Evolutionary conservation across 1,140 invertebrate species (phyloP), one percentile per base, ranked within the genome.

Genomic region (Drosophila varians): DNA sequence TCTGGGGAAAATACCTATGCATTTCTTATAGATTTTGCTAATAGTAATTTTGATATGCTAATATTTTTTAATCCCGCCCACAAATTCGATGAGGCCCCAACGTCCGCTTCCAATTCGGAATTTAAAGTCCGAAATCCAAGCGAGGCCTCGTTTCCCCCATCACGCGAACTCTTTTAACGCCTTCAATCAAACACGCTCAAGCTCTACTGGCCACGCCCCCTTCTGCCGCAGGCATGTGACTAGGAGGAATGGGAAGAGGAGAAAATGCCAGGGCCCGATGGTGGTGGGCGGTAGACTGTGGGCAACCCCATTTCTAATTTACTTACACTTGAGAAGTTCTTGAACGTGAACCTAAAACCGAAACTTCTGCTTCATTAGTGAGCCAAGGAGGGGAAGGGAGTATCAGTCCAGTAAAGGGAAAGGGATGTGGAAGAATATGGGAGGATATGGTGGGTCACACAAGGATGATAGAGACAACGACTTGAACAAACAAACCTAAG

Each of bases 241-340:
- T 74, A 74, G 72, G 16, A 43, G 40, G 25, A 5, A 34, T 2
- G 31, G 2, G 28, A 1, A 31, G 28, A 23, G 28, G n/a, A n/a
- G 34, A n/a, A 12, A 36, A 4, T 12, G 31, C 9, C 28, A 21
- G 21, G 28, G 2, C 9, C 9, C 3, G 12, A 12, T 12, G 8
- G 8, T 38, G 34, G 12, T 5, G 4, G 6, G 12, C 36, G 36
- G 36, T 31, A 11, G 11, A 31, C n/a, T 11, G 36, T 9, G 14
- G n/a, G 14, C n/a, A 49, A 74, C 71, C 74, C 74, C 74, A 77
- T 77, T 71, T 77, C 65, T 71, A 77, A 77, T 77, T 77, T 77
- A 77, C 74, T 77, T 65, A 65, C 74, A 71, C 74, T 77, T 65
- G 74, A 71, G 49, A 25, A 51, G 74, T 21, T 77, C 48, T 57